Evolutionary conservation across 2,888 invertebrate genomes (phyloP), one percentile per base, ranked within the genome.

Genomic region (Latheticus oryzae): DNA sequence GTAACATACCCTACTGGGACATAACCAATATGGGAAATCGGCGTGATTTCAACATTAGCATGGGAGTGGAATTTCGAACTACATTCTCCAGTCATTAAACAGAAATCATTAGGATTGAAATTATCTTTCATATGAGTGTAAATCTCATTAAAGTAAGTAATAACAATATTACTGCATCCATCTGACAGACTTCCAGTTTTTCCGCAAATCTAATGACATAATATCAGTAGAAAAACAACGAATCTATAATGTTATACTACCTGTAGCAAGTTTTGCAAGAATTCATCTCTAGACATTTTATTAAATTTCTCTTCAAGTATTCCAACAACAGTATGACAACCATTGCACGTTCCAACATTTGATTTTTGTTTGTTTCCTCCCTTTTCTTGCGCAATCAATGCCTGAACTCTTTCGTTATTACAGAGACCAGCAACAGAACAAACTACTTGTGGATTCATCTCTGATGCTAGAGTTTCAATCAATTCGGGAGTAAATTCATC

Each of bases 371-470:
- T 23, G 3, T 33, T 8, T 24, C 1, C 26, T 21, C 9, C 35
- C 12, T 19, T 45, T 48, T 52, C 81, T 65, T 86, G 82, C 11
- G 79, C 80, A 7, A 90, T 75, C 63, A 91, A 73, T 43, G 82
- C 76, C 72, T 93, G 90, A 45, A 93, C 87, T 55, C 79, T 81
- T 2, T 81, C 86, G 70, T 85, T 93, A 75, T 95, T 94, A 70
- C 95, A 95, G 3, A 95, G 84, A 0, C 94, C 94, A 43, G 94
- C 92, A 5, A 93, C 91, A 0, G 91, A 86, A 76, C 94, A 95
- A 21, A 95, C 94, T 21, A 88, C 85, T 74, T 90, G 88, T 0
- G 95, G 94, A 80, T 95, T 90, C 95, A 95, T 95, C 79, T 95
- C 84, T 0, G 95, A 95, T 1, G 92, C 88, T 33, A 95, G 78